Conservation (phyloP, 2,888 invertebrate species). For the Byasa hedistus region DNA sequence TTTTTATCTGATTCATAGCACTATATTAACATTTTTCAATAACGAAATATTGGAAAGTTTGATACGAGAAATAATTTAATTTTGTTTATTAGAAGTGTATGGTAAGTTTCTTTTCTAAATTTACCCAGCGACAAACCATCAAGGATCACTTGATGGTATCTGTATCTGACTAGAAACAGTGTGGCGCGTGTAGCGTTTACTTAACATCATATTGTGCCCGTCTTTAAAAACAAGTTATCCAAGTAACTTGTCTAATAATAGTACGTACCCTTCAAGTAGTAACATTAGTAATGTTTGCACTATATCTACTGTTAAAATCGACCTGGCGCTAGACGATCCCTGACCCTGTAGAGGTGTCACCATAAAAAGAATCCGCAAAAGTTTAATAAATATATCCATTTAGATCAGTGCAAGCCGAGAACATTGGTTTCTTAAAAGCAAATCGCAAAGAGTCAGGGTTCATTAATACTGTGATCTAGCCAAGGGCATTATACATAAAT, state of each 20-base stretch:
- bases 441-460: slow-evolving; percentile 59
- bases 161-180: too few species aligned
- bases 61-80: background rate
- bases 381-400: slow-evolving; percentile 24
- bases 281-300: background rate
- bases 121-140: too few species aligned
- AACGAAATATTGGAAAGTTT: background rate
- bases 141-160: too few species aligned
- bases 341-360: too few species aligned
- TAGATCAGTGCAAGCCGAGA: slow-evolving; percentile 67
- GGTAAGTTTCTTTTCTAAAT: too few species aligned
- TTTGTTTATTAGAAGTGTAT: too few species aligned
- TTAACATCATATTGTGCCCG: too few species aligned
- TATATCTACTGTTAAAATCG: background rate
- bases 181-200: too few species aligned
- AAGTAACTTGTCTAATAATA: too few species aligned
- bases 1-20: slow-evolving; percentile 18
- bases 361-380: background rate
- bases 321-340: too few species aligned
- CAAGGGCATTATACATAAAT: slow-evolving; percentile 72
- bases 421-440: slow-evolving; percentile 54
- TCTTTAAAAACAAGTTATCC: too few species aligned
- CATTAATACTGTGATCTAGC: slow-evolving; percentile 64
- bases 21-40: slow-evolving; percentile 7
- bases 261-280: background rate